Base-by-base conservation (phyloP, 2,888 invertebrate species). In the Tenthredo distinguenda region DNA sequence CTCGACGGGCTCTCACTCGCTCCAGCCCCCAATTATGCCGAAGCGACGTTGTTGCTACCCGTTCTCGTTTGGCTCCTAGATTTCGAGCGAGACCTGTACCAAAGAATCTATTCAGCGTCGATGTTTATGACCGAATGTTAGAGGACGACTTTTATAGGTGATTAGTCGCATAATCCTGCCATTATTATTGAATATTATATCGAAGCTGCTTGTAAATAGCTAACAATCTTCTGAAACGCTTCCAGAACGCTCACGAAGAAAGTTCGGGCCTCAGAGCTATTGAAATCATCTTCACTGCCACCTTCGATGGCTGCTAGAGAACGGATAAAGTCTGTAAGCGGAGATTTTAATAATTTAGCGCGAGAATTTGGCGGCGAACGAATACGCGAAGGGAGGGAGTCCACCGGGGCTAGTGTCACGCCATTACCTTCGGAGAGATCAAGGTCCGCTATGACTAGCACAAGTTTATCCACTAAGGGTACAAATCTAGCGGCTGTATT, bases 71-170 rank as follows among this genome's bases (percentile, higher is more conserved):
- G 7, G 87, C 85, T 1, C 86, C 88, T 34, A 89, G 88, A 85
- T 96, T 97, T 90, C 95, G 94, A 89, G 96, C 96, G 0, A 95
- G 96, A 87, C 96, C 96, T 0, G 95, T 96, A 12, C 96, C 97
- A 0, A 96, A 95, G 90, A 96, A 96, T 92, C 93, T 96, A 34
- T 96, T 96, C 90, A 96, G 96, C 21, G 96, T 96, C 90, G 96
- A 96, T 87, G 95, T 96, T 89, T 96, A 96, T 87, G 95, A 96
- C 87, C 96, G 96, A 91, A 96, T 96, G 95, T 95, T 96, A 87
- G 96, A 97, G 90, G 96, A 96, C 88, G 96, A 96, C 87, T 97
- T 96, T 93, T 96, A 96, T 92, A 95, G 96, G 96, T 96, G 90
- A 88, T 71, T 21, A 47, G 62, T 40, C 7, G 12, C 21, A 7